Percentiles rank a stretch among this genome's conserved stretches.
phyloP scores from a whole-genome alignment of 2,113 vertebrate species.

The Natator depressus region DNA sequence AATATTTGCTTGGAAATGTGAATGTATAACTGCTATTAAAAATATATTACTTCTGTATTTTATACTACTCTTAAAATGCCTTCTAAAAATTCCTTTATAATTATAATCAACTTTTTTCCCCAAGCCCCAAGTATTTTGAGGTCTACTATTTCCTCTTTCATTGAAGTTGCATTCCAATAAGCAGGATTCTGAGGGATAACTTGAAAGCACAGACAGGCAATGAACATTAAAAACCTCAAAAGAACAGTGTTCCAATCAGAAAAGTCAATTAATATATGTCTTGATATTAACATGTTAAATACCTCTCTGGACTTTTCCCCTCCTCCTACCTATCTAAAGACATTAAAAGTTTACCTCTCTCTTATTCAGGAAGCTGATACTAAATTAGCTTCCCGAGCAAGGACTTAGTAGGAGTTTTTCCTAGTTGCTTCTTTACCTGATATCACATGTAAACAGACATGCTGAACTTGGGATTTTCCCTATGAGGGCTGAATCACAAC shows the following conservation, averaged over 20 bases:
- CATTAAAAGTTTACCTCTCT: not conserved
- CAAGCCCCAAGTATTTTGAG: not conserved
- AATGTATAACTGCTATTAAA: not conserved
- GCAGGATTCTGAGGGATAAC: not conserved
- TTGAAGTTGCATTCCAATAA: not conserved
- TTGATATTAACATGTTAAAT: not conserved
- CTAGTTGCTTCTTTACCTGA: not conserved
- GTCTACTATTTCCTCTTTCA: not conserved
- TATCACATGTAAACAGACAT: not conserved
- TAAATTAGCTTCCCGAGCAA: not conserved
- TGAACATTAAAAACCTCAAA: not conserved
- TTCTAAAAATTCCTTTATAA: not conserved
- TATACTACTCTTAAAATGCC: not conserved
- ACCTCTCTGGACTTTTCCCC: not conserved
- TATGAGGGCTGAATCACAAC: not conserved
- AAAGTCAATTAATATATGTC: not conserved
- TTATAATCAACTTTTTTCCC: not conserved
- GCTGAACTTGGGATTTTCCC: not conserved
- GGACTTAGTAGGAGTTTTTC: not conserved
- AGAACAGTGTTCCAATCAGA: not conserved
- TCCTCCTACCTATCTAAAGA: not conserved
- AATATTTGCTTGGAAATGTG: not conserved
- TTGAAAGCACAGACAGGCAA: not conserved
- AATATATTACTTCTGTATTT: not conserved
- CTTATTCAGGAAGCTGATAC: not conserved